These are phyloP conservation scores for Ceyx cyanopectus DNA, from an alignment of 2,113 vertebrate genomes.

Conservation along the genomic window DNA sequence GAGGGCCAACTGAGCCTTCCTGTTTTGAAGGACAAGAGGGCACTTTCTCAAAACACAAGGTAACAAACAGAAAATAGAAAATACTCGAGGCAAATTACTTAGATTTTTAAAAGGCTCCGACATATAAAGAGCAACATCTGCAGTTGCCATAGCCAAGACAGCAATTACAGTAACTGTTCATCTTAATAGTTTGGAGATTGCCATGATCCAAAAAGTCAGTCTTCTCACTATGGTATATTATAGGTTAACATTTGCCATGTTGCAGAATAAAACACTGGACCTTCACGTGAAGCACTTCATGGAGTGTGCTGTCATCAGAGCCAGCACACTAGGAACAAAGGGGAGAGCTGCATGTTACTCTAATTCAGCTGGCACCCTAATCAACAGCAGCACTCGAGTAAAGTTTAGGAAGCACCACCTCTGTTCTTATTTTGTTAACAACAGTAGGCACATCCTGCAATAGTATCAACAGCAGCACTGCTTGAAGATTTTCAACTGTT, in stretches of 20 bases:
- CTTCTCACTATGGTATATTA: background rate
- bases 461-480: background rate
- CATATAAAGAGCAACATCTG: background rate
- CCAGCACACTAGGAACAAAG: background rate
- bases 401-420: background rate
- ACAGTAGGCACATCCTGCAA: background rate
- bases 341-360: background rate
- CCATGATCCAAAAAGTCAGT: background rate
- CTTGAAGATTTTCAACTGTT: background rate
- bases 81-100: background rate
- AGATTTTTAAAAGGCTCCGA: background rate
- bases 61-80: conserved; percentile 1
- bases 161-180: background rate
- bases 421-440: background rate
- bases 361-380: background rate
- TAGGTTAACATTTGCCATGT: background rate
- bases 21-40: conserved; percentile 37
- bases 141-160: background rate
- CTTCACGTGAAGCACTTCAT: background rate
- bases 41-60: background rate
- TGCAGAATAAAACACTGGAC: background rate
- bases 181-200: background rate
- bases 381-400: accelerated
- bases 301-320: background rate
- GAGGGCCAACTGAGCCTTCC: background rate